Percentiles rank a stretch among this genome's conserved stretches.
Conservation (phyloP, 1,140 invertebrate genomes). For the Trachelipus rathkii region DNA sequence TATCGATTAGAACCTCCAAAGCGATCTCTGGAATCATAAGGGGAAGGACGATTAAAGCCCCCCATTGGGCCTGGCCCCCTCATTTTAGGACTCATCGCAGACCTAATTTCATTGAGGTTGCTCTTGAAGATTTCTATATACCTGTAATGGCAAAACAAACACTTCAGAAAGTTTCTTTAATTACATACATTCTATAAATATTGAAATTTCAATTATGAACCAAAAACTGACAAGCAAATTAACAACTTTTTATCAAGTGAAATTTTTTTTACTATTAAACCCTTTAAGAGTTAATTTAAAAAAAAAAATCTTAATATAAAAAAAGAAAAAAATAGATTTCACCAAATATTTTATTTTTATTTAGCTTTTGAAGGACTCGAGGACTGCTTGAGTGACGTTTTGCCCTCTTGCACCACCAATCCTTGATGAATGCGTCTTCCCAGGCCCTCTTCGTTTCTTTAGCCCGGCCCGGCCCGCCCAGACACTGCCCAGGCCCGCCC, state of each 20-base stretch:
- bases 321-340: no score
- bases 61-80: conserved; percentile 57
- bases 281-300: neutral
- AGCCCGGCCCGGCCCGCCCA: conserved; percentile 40
- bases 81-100: conserved; percentile 57
- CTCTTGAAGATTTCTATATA: conserved; percentile 94
- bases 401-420: conserved; percentile 29
- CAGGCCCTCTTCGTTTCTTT: conserved; percentile 34
- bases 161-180: no score
- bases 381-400: conserved; percentile 13
- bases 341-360: no score
- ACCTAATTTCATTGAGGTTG: conserved; percentile 71
- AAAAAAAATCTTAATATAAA: no score
- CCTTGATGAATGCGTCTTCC: conserved; percentile 23
- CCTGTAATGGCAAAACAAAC: conserved; percentile 54
- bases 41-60: conserved; percentile 61
- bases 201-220: no score
- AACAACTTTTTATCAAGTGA: conserved; percentile 13
- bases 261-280: conserved; percentile 30
- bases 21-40: conserved; percentile 73
- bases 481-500: conserved; percentile 34
- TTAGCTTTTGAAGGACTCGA: no score
- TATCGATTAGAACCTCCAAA: conserved; percentile 60
- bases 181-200: no score
- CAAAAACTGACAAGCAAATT: no score